phyloP scores from a whole-genome alignment of 2,888 invertebrate species.

The Drosophila heteroneura region DNA sequence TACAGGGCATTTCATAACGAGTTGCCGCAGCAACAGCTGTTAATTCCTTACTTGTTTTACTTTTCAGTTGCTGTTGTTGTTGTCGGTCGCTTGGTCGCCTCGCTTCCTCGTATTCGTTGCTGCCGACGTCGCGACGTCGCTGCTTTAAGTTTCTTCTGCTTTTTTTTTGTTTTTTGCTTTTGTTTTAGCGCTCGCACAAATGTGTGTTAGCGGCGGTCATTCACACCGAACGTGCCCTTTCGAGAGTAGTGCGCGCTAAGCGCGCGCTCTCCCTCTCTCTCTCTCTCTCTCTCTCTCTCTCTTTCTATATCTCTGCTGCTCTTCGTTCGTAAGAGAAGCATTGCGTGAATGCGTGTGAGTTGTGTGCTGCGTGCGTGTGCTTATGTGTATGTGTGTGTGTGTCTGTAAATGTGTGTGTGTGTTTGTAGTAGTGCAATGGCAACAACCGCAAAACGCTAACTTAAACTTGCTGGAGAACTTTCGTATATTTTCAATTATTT shows the following conservation, averaged over 20 bases:
- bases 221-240: conserved; percentile 84
- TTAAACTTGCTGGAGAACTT: conserved; percentile 36
- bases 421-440: conserved; percentile 50
- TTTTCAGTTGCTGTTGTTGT: conserved; percentile 60
- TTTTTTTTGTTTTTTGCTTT: conserved; percentile 54
- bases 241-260: conserved; percentile 55
- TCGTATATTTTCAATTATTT: conserved; percentile 23
- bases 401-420: conserved; percentile 10
- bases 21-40: conserved; percentile 8
- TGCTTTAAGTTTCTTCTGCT: conserved; percentile 40
- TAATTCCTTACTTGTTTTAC: conserved; percentile 58
- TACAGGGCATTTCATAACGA: conserved; percentile 36
- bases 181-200: conserved; percentile 78
- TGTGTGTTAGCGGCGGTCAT: conserved; percentile 85
- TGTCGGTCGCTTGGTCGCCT: conserved; percentile 41
- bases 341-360: conserved; percentile 34
- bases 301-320: conserved; percentile 6
- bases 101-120: conserved; percentile 60
- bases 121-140: conserved; percentile 49
- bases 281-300: conserved; percentile 25
- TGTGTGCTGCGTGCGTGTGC: conserved; percentile 16
- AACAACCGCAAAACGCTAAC: conserved; percentile 57
- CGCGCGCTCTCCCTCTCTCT: conserved; percentile 38
- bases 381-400: conserved; percentile 1
- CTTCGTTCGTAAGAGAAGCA: conserved; percentile 42